Base-by-base conservation (phyloP, 2,888 invertebrate species). In the Oeneis ivallda region DNA sequence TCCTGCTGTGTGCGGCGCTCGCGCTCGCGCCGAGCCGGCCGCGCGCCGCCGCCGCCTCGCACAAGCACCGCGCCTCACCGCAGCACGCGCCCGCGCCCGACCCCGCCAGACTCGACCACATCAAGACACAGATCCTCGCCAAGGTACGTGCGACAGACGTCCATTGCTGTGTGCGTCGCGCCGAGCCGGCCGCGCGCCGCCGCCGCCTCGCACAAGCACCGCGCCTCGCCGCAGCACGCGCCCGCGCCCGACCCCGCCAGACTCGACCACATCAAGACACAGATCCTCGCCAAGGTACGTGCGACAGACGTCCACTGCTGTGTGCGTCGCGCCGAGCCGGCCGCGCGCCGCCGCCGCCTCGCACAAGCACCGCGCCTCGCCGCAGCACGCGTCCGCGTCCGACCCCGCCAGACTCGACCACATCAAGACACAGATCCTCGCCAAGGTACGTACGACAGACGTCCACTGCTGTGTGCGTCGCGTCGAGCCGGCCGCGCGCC, bases 1-100 rank as follows among this genome's bases (percentile, higher is more conserved):
- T 88, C 79, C 77, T 88, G 70, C 85, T 89, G 88, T 87, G 87
- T 85, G 90, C 89, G 89, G 89, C 89, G 86, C 85, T 88, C 79
- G 87, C 86, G 87, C 85, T 76, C 74, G 76, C 75, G 76, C 73
- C 75, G 74, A 72, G 85, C 81, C 80, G 84, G 84, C 84, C 85
- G 82, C 86, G 87, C 85, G 82, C 85, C 85, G 85, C 86, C 79
- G 79, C 79, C 76, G 71, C 79, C 71, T 72, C 71, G 72, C 69
- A 70, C 70, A 67, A 67, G 67, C 70, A 53, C 65, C 67, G 63
- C 64, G 84, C 67, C 61, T 62, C 57, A 52, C 47, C 47, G 37
- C 37, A 39, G 65, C 64, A 61, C 49, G 65, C 62, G 62, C 70
- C 59, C 49, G 65, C 62, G 62, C 70, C 59, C 71, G 69, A 79